Evolutionary conservation across 92 coral and sea anemone species (phyloP).

Genomic region (Bergia puertoricense): DNA sequence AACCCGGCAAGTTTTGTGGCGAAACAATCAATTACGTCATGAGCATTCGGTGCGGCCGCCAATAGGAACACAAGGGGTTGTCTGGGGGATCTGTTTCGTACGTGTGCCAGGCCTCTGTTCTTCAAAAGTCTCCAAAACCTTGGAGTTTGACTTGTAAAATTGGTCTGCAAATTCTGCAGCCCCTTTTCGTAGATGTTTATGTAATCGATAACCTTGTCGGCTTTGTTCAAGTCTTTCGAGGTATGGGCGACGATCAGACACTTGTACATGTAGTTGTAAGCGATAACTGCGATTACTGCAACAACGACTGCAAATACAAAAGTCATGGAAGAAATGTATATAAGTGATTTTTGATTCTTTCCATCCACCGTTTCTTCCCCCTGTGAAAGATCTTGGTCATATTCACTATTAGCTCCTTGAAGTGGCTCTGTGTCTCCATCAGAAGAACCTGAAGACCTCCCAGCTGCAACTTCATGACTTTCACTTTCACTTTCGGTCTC

Average conservation of each 20-base stretch:
- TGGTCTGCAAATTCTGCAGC: constrained; percentile 45
- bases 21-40: constrained; percentile 67
- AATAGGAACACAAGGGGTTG: constrained; percentile 83
- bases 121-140: constrained; percentile 69
- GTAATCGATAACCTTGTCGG: constrained; percentile 11
- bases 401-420: too few relatives aligned
- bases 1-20: constrained; percentile 64
- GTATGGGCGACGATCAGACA: not conserved
- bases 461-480: too few relatives aligned
- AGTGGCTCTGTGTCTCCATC: too few relatives aligned
- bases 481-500: too few relatives aligned
- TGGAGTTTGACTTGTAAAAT: constrained; percentile 73
- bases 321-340: not conserved
- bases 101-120: constrained; percentile 69
- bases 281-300: not conserved
- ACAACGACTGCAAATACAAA: not conserved
- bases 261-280: too few relatives aligned
- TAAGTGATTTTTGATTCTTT: not conserved
- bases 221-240: not conserved
- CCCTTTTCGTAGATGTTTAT: constrained; percentile 55
- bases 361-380: not conserved
- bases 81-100: constrained; percentile 52
- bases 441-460: not conserved
- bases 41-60: constrained; percentile 78
- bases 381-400: not conserved